These are phyloP conservation scores for Chymomyza fuscimana DNA, from an alignment of 2,888 invertebrate species.

Conservation along the genomic window DNA sequence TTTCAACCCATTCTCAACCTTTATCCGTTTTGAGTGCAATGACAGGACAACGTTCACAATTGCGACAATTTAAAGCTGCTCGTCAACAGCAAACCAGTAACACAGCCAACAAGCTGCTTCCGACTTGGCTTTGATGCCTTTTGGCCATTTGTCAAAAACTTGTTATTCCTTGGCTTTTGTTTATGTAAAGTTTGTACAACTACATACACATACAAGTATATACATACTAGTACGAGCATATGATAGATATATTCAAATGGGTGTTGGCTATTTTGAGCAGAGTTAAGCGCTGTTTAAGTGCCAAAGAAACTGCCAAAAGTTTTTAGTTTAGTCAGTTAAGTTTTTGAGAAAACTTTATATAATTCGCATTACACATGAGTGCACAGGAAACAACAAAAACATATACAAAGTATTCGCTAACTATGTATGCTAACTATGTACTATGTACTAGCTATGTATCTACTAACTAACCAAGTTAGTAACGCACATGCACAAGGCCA, in stretches of 20 bases:
- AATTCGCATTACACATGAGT: neutral
- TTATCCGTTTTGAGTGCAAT: slow-evolving; percentile 47
- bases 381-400: neutral
- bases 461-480: neutral
- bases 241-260: slow-evolving; percentile 46
- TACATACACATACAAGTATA: slow-evolving; percentile 18
- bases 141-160: slow-evolving; percentile 70
- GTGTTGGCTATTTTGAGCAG: slow-evolving; percentile 58
- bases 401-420: neutral
- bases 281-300: slow-evolving; percentile 44
- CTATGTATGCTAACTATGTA: neutral
- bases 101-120: slow-evolving; percentile 38
- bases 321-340: neutral
- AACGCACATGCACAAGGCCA: neutral
- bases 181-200: slow-evolving; percentile 26
- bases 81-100: neutral
- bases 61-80: slow-evolving; percentile 2
- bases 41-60: slow-evolving; percentile 1
- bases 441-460: neutral
- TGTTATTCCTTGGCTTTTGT: slow-evolving; percentile 31
- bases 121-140: slow-evolving; percentile 58
- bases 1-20: neutral
- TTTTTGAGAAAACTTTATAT: neutral
- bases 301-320: slow-evolving; percentile 19
- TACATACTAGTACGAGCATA: slow-evolving; percentile 11